phyloP scores from a whole-genome alignment of 2,113 vertebrate genomes.

The Aramus guarauna region DNA sequence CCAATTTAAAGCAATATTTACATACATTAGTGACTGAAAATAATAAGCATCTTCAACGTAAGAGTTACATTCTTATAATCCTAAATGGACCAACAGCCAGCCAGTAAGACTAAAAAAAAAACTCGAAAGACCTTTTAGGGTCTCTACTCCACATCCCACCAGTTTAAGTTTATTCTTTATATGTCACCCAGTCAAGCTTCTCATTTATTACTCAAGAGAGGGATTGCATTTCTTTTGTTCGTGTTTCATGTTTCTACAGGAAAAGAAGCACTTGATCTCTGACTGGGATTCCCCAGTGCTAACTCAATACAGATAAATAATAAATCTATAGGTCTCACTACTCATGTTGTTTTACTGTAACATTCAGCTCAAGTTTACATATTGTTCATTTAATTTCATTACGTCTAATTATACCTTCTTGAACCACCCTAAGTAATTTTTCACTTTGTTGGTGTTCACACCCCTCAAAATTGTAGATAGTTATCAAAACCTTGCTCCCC shows the following conservation, averaged over 20 bases:
- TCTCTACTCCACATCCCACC: background rate
- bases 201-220: background rate
- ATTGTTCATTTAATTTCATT: background rate
- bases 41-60: background rate
- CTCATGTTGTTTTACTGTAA: background rate
- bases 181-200: background rate
- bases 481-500: background rate
- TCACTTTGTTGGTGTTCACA: background rate
- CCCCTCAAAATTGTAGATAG: background rate
- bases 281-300: background rate
- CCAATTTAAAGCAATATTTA: constrained; percentile 42
- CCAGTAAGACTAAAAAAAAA: background rate
- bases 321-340: background rate
- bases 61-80: background rate
- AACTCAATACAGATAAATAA: background rate
- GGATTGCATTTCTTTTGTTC: background rate
- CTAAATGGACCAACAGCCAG: background rate
- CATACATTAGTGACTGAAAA: constrained; percentile 10
- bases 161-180: background rate
- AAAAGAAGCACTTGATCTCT: background rate
- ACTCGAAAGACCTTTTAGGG: background rate
- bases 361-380: background rate
- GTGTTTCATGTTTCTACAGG: background rate
- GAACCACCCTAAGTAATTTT: background rate
- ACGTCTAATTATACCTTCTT: background rate